phyloP scores from a whole-genome alignment of 2,797 vertebrate genomes.

The Intellagama lesueurii region DNA sequence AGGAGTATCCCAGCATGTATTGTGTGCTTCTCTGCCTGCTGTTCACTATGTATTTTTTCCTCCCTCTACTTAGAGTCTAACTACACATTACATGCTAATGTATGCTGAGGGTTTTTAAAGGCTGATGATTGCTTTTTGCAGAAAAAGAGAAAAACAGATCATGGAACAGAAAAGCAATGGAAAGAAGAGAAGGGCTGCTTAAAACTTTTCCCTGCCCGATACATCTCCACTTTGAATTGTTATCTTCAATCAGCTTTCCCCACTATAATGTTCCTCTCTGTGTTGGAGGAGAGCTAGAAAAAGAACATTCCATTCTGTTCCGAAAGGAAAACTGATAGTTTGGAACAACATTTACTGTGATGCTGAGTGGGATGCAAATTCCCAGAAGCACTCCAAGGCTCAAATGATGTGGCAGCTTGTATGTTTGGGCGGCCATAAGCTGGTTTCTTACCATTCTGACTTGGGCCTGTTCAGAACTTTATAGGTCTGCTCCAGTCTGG shows the following conservation, averaged over 20 bases:
- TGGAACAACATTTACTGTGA: background rate
- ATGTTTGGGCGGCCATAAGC: background rate
- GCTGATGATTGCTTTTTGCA: background rate
- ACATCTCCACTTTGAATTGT: background rate
- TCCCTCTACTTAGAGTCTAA: constrained; percentile 42
- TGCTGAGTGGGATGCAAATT: background rate
- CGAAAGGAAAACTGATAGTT: background rate
- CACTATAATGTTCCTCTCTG: background rate
- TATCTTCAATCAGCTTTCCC: background rate
- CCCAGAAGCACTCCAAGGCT: background rate
- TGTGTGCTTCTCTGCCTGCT: constrained; percentile 26
- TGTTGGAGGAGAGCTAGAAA: background rate
- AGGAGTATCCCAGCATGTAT: constrained; percentile 25
- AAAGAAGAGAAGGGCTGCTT: background rate
- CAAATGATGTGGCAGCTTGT: background rate
- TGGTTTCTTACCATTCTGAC: background rate
- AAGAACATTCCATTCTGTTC: background rate
- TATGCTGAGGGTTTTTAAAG: background rate
- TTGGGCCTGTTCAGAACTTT: too few relatives aligned
- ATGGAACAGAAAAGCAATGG: too few relatives aligned
- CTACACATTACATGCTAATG: constrained; percentile 15
- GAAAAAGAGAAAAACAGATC: background rate
- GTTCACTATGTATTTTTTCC: constrained; percentile 30
- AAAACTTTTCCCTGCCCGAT: background rate
- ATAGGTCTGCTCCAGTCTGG: background rate